These are phyloP conservation scores for Drosophila yakuba DNA, from an alignment of 1,140 invertebrate species.

Conservation along the genomic window DNA sequence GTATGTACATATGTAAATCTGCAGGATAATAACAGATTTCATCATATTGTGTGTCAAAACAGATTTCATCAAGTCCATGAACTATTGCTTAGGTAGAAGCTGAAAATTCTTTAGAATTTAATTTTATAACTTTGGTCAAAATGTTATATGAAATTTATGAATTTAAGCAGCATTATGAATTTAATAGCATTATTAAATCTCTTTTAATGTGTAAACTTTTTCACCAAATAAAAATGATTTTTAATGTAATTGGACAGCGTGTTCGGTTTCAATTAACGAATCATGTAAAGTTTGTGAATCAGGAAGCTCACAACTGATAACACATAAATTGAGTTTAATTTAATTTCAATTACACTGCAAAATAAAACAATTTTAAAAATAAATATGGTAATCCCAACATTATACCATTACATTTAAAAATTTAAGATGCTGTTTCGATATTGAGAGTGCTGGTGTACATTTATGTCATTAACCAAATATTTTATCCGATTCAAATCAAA, in stretches of 20 bases:
- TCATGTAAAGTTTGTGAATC: neutral
- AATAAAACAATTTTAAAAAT: neutral
- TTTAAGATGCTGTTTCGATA: too few species aligned
- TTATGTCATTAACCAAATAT: too few species aligned
- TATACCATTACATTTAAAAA: too few species aligned
- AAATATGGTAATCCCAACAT: neutral
- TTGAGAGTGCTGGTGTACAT: too few species aligned
- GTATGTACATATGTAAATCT: too few species aligned
- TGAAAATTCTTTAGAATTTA: neutral
- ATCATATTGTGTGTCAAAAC: neutral
- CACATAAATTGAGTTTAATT: neutral
- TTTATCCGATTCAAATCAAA: neutral
- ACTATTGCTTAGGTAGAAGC: neutral
- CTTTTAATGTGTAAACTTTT: too few species aligned
- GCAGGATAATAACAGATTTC: slow-evolving; percentile 12
- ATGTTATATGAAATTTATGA: too few species aligned
- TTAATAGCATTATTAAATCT: too few species aligned
- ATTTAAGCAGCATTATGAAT: too few species aligned
- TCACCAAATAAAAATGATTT: neutral
- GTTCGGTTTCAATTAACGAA: neutral
- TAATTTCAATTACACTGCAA: neutral
- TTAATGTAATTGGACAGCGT: neutral
- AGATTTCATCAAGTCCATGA: neutral
- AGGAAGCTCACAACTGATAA: neutral
- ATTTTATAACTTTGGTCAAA: neutral